Conservation (phyloP, 1,140 invertebrate species). For the Heliconius congener region DNA sequence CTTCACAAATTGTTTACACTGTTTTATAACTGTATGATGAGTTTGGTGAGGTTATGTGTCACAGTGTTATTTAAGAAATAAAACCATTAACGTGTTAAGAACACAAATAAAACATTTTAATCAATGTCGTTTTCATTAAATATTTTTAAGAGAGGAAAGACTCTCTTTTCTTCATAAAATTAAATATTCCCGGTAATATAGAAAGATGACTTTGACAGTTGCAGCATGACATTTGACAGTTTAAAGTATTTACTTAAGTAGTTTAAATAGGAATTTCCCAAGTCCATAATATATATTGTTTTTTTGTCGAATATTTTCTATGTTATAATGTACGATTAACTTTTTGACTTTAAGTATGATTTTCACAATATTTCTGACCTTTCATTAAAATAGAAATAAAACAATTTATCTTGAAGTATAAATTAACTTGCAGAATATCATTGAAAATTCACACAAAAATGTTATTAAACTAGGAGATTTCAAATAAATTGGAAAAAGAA, state of each 20-base stretch:
- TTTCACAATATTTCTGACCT: no score
- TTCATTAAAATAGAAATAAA: no score
- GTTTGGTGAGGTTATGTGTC: slow-evolving; percentile 72
- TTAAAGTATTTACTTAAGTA: not conserved
- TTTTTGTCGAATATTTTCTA: no score
- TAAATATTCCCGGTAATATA: slow-evolving; percentile 41
- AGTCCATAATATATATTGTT: not conserved
- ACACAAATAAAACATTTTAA: slow-evolving; percentile 18
- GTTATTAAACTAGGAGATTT: no score
- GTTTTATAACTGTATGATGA: slow-evolving; percentile 36
- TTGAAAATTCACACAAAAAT: no score
- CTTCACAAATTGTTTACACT: slow-evolving; percentile 32
- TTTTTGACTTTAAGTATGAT: no score
- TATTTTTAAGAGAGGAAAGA: not conserved
- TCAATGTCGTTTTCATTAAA: not conserved
- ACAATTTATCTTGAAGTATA: no score
- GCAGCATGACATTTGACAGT: not conserved
- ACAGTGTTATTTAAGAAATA: slow-evolving; percentile 21
- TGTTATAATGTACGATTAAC: no score
- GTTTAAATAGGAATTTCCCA: not conserved
- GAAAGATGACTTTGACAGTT: not conserved
- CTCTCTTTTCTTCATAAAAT: slow-evolving; percentile 26
- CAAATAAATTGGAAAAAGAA: no score
- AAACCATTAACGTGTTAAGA: not conserved
- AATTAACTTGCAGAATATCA: no score